These are phyloP conservation scores for Chiloscyllium punctatum DNA, from an alignment of 2,797 vertebrate species.

Conservation along the genomic window DNA sequence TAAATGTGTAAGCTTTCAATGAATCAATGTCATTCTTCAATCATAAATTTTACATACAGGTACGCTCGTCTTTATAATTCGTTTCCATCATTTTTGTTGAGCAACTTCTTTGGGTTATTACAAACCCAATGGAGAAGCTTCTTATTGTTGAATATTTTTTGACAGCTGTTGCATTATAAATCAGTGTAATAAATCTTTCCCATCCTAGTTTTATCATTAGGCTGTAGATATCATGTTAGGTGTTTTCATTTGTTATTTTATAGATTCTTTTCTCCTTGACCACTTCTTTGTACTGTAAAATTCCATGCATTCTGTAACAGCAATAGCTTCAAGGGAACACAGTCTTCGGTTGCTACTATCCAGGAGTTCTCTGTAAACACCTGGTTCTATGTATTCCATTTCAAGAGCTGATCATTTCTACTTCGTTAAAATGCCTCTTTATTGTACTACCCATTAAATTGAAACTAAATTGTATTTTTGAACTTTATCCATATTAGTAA, in stretches of 20 bases:
- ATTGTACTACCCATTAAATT: neutral
- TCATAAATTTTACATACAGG: constrained; percentile 34
- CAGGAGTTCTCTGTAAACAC: constrained; percentile 5
- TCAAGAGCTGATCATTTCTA: neutral
- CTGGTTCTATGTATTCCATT: neutral
- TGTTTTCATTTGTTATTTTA: constrained; percentile 8
- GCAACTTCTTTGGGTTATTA: constrained; percentile 28
- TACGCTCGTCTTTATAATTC: constrained; percentile 28
- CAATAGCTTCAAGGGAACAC: neutral
- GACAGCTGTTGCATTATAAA: constrained; percentile 37
- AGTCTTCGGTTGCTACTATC: neutral
- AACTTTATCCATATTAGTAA: neutral
- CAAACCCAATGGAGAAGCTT: neutral
- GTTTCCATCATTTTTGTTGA: constrained; percentile 23
- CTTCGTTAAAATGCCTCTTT: neutral
- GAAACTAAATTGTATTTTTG: neutral
- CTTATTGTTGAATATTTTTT: constrained; percentile 28
- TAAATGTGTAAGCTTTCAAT: constrained; percentile 34
- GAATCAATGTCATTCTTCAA: constrained; percentile 36
- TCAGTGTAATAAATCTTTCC: constrained; percentile 34
- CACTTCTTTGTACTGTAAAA: constrained; percentile 20
- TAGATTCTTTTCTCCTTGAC: neutral
- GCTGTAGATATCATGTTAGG: neutral
- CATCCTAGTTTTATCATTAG: constrained; percentile 17
- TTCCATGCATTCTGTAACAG: constrained; percentile 9